These are phyloP conservation scores for Allolobophora icterica DNA, from an alignment of 2,888 invertebrate species.

Conservation along the genomic window DNA sequence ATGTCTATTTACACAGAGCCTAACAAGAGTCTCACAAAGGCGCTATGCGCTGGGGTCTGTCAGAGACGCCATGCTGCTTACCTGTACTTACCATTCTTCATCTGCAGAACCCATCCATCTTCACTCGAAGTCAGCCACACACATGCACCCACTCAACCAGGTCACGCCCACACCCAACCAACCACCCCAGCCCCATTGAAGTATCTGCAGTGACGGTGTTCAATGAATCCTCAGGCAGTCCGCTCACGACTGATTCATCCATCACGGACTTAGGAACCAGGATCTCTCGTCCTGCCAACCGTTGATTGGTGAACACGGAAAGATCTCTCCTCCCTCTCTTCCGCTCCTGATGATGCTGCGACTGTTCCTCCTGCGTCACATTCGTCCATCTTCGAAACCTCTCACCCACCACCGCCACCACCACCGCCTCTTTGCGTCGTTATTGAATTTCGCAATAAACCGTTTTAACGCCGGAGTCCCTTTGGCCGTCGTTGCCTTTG, in stretches of 20 bases:
- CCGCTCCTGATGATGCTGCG: not conserved
- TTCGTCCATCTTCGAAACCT: not conserved
- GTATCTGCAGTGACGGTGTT: too few relatives aligned
- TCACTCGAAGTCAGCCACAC: not conserved
- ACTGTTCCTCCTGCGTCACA: not conserved
- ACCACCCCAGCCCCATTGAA: not conserved
- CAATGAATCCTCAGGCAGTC: not conserved
- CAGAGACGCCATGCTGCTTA: not conserved
- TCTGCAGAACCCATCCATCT: not conserved
- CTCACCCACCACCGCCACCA: too few relatives aligned
- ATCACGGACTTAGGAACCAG: not conserved
- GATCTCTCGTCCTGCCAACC: not conserved
- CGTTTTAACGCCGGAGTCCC: not conserved
- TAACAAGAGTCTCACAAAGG: too few relatives aligned
- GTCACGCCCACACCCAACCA: not conserved
- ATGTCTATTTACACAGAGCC: too few relatives aligned
- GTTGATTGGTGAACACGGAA: not conserved
- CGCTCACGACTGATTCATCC: not conserved
- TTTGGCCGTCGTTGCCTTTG: not conserved
- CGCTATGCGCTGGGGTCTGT: too few relatives aligned
- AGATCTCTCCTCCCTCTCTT: not conserved
- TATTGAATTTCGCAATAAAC: constrained; percentile 17
- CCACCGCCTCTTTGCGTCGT: not conserved
- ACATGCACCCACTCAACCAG: not conserved
- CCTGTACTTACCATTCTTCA: not conserved